Base-by-base conservation (phyloP, 2,888 invertebrate genomes). In the Tetropium fuscum region DNA sequence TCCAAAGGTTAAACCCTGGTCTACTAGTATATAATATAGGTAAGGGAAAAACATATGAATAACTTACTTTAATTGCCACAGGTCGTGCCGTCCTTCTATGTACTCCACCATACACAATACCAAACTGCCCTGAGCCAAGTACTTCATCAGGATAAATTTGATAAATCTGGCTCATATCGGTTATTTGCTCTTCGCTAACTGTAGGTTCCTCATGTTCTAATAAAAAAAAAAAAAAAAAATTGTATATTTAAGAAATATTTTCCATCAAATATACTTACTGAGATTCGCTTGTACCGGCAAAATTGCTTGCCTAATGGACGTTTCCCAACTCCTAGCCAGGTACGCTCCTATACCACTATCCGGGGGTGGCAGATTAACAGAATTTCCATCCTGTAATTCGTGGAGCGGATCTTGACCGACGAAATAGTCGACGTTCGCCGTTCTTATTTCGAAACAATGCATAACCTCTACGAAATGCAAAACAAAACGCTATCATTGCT, bases 41-140 rank as follows among this genome's bases (percentile, higher is more conserved):
- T 13, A 1, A 30, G 4, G 7, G 22, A 22, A 7, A 22, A 3
- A 22, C 22, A 22, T 22, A 22, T 7, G 7, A 22, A 22, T 22
- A 22, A 6, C 16, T 47, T 62, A 97, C 94, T 86, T 99, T 99
- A 74, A 99, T 98, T 32, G 99, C 99, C 48, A 98, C 98, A 40
- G 95, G 88, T 48, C 94, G 85, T 60, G 90, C 88, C 15, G 93
- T 90, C 80, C 92, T 92, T 58, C 96, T 85, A 71, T 88, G 88
- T n/a, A 87, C 83, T 78, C 98, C 99, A 58, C 97, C 98, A 83
- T 99, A 99, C 32, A 99, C 99, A 71, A 97, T 96, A 56, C 99
- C 99, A 84, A 99, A 99, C 84, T 99, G 99, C 0, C 99, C 99
- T 1, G 97, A 97, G 53, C 99, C 99, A 22, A 99, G 87, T 64